phyloP scores from a whole-genome alignment of 2,797 vertebrate species.

The Etheostoma perlongum region DNA sequence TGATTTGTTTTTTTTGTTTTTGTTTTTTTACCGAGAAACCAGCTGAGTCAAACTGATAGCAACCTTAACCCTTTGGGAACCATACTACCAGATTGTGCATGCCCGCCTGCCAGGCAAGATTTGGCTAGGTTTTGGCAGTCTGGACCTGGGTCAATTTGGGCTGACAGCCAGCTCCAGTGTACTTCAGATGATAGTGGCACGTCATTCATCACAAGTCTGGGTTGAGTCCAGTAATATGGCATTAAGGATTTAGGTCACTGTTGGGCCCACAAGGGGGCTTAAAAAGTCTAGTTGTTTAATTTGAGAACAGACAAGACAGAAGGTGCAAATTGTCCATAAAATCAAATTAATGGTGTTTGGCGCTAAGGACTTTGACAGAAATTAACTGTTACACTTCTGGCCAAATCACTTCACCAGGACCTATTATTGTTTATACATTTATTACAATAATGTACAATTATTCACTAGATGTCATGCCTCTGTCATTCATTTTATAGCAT shows the following conservation, averaged over 20 bases:
- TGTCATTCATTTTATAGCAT: not conserved
- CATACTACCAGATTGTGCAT: not conserved
- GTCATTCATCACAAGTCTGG: constrained; percentile 21
- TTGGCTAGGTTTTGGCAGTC: constrained; percentile 19
- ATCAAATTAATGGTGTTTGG: constrained; percentile 16
- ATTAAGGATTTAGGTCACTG: not conserved
- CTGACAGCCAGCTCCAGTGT: constrained; percentile 36
- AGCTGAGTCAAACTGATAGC: not conserved
- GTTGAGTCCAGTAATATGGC: constrained; percentile 29
- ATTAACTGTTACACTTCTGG: not conserved
- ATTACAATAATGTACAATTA: not conserved
- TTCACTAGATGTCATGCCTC: not conserved
- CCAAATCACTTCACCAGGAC: not conserved
- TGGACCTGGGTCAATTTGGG: constrained; percentile 4
- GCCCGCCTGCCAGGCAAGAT: constrained; percentile 18
- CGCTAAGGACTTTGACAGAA: not conserved
- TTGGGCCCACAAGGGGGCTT: constrained; percentile 9
- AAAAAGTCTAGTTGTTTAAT: constrained; percentile 19
- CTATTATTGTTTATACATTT: constrained; percentile 2
- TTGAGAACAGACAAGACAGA: constrained; percentile 5
- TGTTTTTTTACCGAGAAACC: not conserved
- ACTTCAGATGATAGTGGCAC: constrained; percentile 21
- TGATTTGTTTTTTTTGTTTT: not conserved
- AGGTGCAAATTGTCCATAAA: not conserved
- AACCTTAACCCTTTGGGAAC: not conserved